A percentile compares a stretch with the other conserved stretches of the same genome.
Conservation (phyloP, 1,140 invertebrate genomes). For the Grapholita molesta region DNA sequence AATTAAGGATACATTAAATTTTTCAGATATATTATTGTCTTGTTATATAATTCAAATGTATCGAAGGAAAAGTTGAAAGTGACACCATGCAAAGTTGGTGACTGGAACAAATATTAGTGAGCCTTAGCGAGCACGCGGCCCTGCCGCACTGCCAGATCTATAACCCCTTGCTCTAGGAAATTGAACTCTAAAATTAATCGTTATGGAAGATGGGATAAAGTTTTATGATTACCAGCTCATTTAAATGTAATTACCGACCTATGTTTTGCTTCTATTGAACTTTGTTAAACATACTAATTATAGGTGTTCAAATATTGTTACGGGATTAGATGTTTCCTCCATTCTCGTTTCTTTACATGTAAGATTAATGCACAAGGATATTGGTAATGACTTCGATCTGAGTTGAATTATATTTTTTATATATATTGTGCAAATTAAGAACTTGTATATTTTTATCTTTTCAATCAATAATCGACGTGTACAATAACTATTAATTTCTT, state of each 20-base stretch:
- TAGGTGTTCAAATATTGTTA: slow-evolving; percentile 77
- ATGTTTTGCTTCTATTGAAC: slow-evolving; percentile 69
- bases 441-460: slow-evolving; percentile 77
- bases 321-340: slow-evolving; percentile 71
- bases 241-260: slow-evolving; percentile 63
- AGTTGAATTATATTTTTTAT: slow-evolving; percentile 75
- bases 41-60: slow-evolving; percentile 77
- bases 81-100: slow-evolving; percentile 58
- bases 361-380: slow-evolving; percentile 75
- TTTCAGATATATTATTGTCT: slow-evolving; percentile 77
- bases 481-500: slow-evolving; percentile 72
- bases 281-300: slow-evolving; percentile 71
- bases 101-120: slow-evolving; percentile 65
- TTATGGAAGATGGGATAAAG: slow-evolving; percentile 73
- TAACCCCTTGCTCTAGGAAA: slow-evolving; percentile 56
- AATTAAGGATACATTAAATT: slow-evolving; percentile 75
- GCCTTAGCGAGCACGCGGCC: slow-evolving; percentile 43
- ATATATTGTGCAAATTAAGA: slow-evolving; percentile 71
- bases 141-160: slow-evolving; percentile 31
- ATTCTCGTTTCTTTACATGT: slow-evolving; percentile 66
- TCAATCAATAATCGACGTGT: slow-evolving; percentile 75
- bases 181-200: slow-evolving; percentile 61
- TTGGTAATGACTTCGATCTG: slow-evolving; percentile 75
- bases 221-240: slow-evolving; percentile 72
- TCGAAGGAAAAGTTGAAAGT: slow-evolving; percentile 59